Conservation (phyloP, 2,113 vertebrate genomes). For the Gorsachius goisagi region DNA sequence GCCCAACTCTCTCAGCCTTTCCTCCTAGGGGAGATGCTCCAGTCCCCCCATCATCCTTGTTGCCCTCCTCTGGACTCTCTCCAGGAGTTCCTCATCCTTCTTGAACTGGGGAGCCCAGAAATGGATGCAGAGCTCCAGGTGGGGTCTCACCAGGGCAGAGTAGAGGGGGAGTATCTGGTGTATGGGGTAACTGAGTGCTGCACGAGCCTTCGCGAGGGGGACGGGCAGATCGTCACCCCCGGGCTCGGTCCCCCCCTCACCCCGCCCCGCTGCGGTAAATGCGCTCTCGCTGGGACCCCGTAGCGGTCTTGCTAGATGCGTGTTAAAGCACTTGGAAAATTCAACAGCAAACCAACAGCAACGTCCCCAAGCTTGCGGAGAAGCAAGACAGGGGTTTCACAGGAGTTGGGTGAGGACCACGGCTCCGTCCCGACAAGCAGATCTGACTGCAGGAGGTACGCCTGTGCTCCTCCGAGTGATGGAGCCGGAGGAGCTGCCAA, state of each 20-base stretch:
- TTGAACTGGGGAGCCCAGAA: too few relatives aligned
- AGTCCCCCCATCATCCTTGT: too few relatives aligned
- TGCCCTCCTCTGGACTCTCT: too few relatives aligned
- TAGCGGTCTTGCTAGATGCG: accelerated
- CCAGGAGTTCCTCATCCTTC: too few relatives aligned
- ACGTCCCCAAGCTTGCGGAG: not conserved
- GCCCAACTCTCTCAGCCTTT: too few relatives aligned
- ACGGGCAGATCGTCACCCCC: accelerated
- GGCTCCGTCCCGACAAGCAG: not conserved
- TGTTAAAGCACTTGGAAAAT: not conserved
- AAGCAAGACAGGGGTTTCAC: not conserved
- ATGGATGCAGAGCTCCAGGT: too few relatives aligned
- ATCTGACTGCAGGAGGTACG: not conserved
- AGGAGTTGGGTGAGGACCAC: not conserved
- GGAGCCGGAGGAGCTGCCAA: conserved; percentile 16
- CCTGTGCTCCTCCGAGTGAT: not conserved
- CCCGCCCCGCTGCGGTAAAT: not conserved
- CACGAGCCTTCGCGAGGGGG: accelerated
- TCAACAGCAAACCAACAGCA: accelerated
- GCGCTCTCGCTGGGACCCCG: accelerated
- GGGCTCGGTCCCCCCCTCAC: not conserved
- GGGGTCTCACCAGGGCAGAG: too few relatives aligned
- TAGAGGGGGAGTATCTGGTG: not conserved
- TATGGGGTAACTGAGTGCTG: not conserved
- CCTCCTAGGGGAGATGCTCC: too few relatives aligned